Percentiles rank a stretch among this genome's conserved stretches.
Conservation (phyloP, 2,113 vertebrate species). For the Recurvirostra avosetta region DNA sequence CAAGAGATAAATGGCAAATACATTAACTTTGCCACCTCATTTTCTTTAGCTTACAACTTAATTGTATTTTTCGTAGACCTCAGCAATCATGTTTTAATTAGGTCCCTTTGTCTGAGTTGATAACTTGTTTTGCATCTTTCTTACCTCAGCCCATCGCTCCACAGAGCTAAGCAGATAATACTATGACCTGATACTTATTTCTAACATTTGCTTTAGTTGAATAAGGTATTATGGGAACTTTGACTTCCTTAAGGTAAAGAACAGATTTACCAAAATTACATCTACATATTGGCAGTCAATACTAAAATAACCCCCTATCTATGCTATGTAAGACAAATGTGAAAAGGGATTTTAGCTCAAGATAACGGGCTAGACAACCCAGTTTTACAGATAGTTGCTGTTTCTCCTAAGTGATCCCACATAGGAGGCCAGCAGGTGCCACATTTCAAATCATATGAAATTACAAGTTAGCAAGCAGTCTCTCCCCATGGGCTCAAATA, state of each 20-base stretch:
- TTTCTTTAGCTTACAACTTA: constrained; percentile 55
- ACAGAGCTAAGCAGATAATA: background rate
- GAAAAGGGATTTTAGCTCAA: constrained; percentile 52
- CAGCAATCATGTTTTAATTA: constrained; percentile 56
- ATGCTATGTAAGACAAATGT: background rate
- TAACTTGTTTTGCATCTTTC: constrained; percentile 49
- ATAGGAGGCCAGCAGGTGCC: constrained; percentile 62
- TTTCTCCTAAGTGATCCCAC: constrained; percentile 61
- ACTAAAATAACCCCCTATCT: constrained; percentile 8
- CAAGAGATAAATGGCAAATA: constrained; percentile 58
- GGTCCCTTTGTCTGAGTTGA: constrained; percentile 40
- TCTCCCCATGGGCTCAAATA: constrained; percentile 67
- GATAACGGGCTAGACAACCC: constrained; percentile 43
- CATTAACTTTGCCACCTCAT: constrained; percentile 61
- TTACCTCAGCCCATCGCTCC: background rate
- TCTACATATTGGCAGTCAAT: constrained; percentile 11
- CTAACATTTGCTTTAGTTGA: background rate
- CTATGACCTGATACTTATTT: background rate
- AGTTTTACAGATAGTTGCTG: constrained; percentile 42
- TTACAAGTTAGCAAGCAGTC: constrained; percentile 71
- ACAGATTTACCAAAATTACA: background rate
- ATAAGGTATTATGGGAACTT: background rate
- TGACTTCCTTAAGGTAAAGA: background rate
- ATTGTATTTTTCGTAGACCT: constrained; percentile 45
- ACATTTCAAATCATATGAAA: constrained; percentile 79